Conservation (phyloP, 2,113 vertebrate species). For the Cathartes aura region DNA sequence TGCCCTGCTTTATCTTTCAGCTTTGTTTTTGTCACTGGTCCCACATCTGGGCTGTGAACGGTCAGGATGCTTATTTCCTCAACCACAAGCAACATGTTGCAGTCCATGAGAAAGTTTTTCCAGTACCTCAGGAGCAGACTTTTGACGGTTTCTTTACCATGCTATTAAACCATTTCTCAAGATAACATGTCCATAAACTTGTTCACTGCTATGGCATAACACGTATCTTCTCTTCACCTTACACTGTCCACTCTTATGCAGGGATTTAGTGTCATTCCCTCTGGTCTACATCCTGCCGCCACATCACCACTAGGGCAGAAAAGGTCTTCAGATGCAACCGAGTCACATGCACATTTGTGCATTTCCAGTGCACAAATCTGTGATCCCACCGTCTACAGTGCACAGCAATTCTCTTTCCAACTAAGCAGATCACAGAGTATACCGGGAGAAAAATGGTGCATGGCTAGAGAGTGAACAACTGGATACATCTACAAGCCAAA, state of each 20-base stretch:
- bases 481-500: not conserved
- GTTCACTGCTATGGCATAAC: not conserved
- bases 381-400: not conserved
- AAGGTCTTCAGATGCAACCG: not conserved
- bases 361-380: not conserved
- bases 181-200: not conserved
- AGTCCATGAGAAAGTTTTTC: not conserved
- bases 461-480: not conserved
- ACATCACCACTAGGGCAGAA: not conserved
- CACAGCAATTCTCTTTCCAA: not conserved
- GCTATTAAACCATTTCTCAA: not conserved
- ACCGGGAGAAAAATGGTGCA: not conserved
- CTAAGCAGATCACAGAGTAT: not conserved
- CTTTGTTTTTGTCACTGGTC: not conserved
- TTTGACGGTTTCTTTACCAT: not conserved
- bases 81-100: not conserved
- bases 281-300: not conserved
- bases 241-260: not conserved
- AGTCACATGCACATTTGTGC: fast-evolving
- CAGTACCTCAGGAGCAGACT: not conserved
- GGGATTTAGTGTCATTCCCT: not conserved
- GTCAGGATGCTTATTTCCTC: not conserved
- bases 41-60: not conserved
- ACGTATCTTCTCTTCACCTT: not conserved
- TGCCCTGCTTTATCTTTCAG: not conserved